Evolutionary conservation across 2,113 vertebrate species (phyloP), one percentile per base, ranked within the genome.

Genomic region (Equus przewalskii): DNA sequence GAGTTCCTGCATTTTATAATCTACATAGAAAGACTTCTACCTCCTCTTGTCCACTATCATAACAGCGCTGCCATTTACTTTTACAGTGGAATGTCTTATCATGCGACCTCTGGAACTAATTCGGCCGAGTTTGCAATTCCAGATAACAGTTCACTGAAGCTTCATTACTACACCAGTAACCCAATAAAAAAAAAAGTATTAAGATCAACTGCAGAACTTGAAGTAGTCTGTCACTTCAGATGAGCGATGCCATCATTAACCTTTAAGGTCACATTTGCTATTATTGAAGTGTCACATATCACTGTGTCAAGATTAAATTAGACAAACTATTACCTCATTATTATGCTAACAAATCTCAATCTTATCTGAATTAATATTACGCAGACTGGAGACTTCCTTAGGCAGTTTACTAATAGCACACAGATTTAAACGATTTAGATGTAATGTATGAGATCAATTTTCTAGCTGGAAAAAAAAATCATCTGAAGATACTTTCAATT

Each of bases 271-370:
- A 98, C 91, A 94, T 97, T 98, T 96, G 91, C 98, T 98, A 98
- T 98, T 99, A 99, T 98, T 97, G 36, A 99, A 98, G 98, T 98
- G 98, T 99, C 98, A 99, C 98, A 98, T 98, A 98, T 98, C 96
- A 98, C 56, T 33, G 28, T 95, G 60, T 86, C 92, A 78, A 89
- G 96, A 98, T 96, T 92, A 98, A 81, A 97, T 98, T 96, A 96
- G 95, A 97, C 94, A 96, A 98, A 97, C 60, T 97, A 97, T 98
- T 98, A 93, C 92, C 97, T 98, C 97, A 96, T 95, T 97, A 96
- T 96, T 97, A 95, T 92, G 93, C 60, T 82, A 97, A 94, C 80
- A 97, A 97, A 97, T 1, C 0, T 96, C 82, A 92, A 72, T 94
- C 78, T 98, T 97, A 96, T 96, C 76, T 97, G 65, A 97, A 96